Percentiles rank a stretch among this genome's conserved stretches.
These are phyloP conservation scores for Brachionus rubens DNA, from an alignment of 1,140 invertebrate species.

Conservation along the genomic window DNA sequence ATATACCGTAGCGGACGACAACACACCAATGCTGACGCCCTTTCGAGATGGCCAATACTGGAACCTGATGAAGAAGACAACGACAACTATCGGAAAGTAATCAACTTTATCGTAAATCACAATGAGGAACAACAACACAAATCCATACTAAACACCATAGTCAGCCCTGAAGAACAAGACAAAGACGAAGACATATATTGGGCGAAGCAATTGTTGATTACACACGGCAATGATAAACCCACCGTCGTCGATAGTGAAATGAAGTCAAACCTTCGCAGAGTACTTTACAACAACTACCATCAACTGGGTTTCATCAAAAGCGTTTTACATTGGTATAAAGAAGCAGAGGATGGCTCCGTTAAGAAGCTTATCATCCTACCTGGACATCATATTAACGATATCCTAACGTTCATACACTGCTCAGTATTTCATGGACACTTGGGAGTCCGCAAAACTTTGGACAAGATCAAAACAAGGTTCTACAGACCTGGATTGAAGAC, in stretches of 20 bases:
- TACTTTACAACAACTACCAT: not conserved
- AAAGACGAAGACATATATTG: too few relatives aligned
- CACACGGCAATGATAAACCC: not conserved
- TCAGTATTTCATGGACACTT: constrained; percentile 32
- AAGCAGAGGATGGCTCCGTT: not conserved
- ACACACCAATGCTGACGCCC: not conserved
- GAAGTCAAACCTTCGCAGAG: not conserved
- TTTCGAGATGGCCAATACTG: not conserved
- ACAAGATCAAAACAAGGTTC: not conserved
- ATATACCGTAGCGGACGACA: not conserved
- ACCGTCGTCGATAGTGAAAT: not conserved
- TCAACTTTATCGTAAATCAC: too few relatives aligned
- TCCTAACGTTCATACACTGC: not conserved
- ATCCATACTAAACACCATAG: too few relatives aligned
- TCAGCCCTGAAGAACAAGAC: too few relatives aligned
- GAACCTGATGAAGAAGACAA: not conserved
- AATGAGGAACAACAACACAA: too few relatives aligned
- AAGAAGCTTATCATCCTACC: not conserved
- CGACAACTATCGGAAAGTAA: not conserved
- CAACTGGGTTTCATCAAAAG: not conserved
- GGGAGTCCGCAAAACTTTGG: not conserved
- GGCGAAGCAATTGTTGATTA: not conserved
- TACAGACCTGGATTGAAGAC: constrained; percentile 1
- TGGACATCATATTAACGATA: not conserved
- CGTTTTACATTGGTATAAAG: constrained; percentile 13